Base-by-base conservation (phyloP, 2,888 invertebrate species). In the Erebia aethiops region DNA sequence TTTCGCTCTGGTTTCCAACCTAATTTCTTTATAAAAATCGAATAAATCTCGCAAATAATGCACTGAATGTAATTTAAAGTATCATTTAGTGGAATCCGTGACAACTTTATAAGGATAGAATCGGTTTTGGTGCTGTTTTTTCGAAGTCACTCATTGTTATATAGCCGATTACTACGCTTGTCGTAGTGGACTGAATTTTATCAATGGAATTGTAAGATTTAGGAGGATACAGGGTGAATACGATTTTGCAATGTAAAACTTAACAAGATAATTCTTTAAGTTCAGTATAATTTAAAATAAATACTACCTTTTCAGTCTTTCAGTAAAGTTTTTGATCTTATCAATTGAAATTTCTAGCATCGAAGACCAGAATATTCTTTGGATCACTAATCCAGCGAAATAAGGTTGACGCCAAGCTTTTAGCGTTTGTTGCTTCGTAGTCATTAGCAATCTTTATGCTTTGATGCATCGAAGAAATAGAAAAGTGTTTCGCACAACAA, bases 81-180 rank as follows among this genome's bases (percentile, higher is more conserved):
- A 79, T 77, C 79, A 77, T 82, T 86, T 81, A 78, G 80, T 80
- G 71, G 81, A 82, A 81, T 82, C 81, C 88, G 88, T 89, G 86
- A 89, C 89, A 84, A 84, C 82, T 88, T 84, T 79, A 88, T 89
- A 82, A 75, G 69, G 76, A 81, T 83, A 78, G 75, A 70, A 74
- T 77, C 71, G 76, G 18, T 78, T 80, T 78, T 78, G 78, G 79
- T 79, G 75, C 76, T 77, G 77, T 81, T 85, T 84, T 84, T 84
- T 83, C 74, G 65, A 72, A 35, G 16, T 57, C 69, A 46, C 67
- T 80, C 67, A 82, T 86, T 84, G 87, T 88, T 81, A 82, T 4
- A 4, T 80, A 74, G 78, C 76, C 89, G 84, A 91, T 92, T 92
- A 90, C 85, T 87, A 90, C 86, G 91, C 84, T 79, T 90, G 91